phyloP scores from a whole-genome alignment of 2,888 invertebrate species.

The Spatulosminthurus flaviceps region DNA sequence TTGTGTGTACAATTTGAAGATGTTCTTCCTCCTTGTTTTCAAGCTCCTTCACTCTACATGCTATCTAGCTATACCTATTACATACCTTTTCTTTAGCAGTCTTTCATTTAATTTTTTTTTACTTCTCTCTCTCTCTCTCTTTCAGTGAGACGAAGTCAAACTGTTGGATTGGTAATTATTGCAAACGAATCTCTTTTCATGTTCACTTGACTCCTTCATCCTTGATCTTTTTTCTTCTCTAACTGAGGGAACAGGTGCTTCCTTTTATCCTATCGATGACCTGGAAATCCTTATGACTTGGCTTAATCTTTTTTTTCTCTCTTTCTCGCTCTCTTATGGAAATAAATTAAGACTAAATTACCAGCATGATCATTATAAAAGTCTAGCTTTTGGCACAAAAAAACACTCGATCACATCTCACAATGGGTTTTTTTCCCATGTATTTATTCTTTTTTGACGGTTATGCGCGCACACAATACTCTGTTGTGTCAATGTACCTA shows the following conservation, averaged over 20 bases:
- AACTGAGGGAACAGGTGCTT: conserved; percentile 36
- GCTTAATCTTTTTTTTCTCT: too few relatives aligned
- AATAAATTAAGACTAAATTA: conserved; percentile 17
- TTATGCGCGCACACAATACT: too few relatives aligned
- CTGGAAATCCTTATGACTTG: conserved; percentile 16
- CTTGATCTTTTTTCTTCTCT: not conserved
- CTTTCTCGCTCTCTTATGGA: conserved; percentile 19
- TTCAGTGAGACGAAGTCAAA: not conserved
- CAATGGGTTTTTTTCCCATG: not conserved
- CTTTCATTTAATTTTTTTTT: not conserved
- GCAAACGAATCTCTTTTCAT: conserved; percentile 33
- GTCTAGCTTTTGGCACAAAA: not conserved
- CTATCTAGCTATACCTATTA: too few relatives aligned
- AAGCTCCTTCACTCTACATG: too few relatives aligned
- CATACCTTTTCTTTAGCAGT: not conserved
- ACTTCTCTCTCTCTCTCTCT: too few relatives aligned
- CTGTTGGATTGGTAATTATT: conserved; percentile 20
- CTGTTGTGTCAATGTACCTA: too few relatives aligned
- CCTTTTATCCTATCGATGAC: conserved; percentile 28
- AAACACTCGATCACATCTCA: not conserved
- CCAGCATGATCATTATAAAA: not conserved
- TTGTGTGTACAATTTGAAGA: not conserved
- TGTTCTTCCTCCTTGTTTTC: conserved; percentile 8
- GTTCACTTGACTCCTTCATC: not conserved
- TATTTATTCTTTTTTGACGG: not conserved